Percentiles rank a stretch among this genome's conserved stretches.
These are phyloP conservation scores for Mormyrus lacerda DNA, from an alignment of 2,113 vertebrate species.

Conservation along the genomic window DNA sequence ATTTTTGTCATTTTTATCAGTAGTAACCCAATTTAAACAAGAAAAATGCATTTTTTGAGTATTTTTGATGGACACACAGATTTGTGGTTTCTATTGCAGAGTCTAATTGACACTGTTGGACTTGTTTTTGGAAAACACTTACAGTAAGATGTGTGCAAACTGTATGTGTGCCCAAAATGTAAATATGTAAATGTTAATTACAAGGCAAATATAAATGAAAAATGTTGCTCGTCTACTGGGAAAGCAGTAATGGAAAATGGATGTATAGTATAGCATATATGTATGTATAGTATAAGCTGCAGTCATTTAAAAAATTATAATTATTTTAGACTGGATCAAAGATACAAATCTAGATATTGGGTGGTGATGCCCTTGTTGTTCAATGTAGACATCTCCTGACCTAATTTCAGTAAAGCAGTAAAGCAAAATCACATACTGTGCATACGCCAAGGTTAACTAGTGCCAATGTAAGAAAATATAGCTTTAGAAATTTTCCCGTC, in stretches of 20 bases:
- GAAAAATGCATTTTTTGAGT: neutral
- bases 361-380: neutral
- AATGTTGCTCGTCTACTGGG: neutral
- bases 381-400: neutral
- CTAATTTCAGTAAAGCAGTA: neutral
- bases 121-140: neutral
- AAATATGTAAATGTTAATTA: neutral
- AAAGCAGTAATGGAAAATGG: neutral
- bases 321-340: neutral
- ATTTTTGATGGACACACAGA: neutral
- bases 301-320: neutral
- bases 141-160: neutral
- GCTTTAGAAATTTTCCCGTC: neutral
- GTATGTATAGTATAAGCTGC: too few species aligned
- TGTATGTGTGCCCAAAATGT: neutral
- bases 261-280: too few species aligned
- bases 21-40: neutral
- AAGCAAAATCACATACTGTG: neutral
- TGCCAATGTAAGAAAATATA: neutral
- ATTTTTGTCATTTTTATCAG: neutral
- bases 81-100: neutral
- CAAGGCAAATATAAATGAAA: neutral
- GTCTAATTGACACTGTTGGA: neutral
- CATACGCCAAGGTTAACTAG: neutral
- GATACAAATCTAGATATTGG: neutral